Evolutionary conservation across 2,113 vertebrate genomes (phyloP), one percentile per base, ranked within the genome.

Genomic region (Speoplatyrhinus poulsoni): DNA sequence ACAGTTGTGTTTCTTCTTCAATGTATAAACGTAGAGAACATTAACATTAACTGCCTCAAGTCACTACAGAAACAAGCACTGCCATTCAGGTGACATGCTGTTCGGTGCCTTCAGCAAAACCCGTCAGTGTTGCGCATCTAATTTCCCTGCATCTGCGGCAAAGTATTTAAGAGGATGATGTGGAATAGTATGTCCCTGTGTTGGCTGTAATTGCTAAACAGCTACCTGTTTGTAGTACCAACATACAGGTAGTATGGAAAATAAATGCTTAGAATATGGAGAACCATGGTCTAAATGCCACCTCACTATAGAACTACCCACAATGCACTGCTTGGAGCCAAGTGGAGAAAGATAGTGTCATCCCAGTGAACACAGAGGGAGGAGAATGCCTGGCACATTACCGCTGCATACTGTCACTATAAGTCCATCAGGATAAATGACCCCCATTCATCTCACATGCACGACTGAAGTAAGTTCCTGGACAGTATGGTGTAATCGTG

Each of bases 341-440:
- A 53, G 49, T 50, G 67, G 57, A 49, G 52, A 48, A 13, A 65
- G 55, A 71, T 55, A 47, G 74, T 41, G 19, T 19, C 32, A 53
- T 66, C 54, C 48, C 26, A 76, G 26, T 4, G 17, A 72, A 55
- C 62, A 46, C 12, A 13, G 59, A 12, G 19, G 66, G 1, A 1
- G 66, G 1, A 1, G 62, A 52, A 60, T 6, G 55, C 61, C 26
- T 59, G 62, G 72, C 65, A 68, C 46, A 66, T 52, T 55, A 70
- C 3, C 10, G 33, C 3, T 9, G 65, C 59, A 53, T 41, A 57
- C 58, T 61, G 63, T 70, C 77, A 61, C 69, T 62, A 73, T 49
- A 78, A 75, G 65, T 65, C 68, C 33, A 46, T 50, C 33, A 46
- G 76, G 85, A 87, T 80, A 80, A 84, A 83, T 67, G 48, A 67